These are phyloP conservation scores for Aphelenchoides fujianensis DNA, from an alignment of 1,140 invertebrate species.

Conservation along the genomic window DNA sequence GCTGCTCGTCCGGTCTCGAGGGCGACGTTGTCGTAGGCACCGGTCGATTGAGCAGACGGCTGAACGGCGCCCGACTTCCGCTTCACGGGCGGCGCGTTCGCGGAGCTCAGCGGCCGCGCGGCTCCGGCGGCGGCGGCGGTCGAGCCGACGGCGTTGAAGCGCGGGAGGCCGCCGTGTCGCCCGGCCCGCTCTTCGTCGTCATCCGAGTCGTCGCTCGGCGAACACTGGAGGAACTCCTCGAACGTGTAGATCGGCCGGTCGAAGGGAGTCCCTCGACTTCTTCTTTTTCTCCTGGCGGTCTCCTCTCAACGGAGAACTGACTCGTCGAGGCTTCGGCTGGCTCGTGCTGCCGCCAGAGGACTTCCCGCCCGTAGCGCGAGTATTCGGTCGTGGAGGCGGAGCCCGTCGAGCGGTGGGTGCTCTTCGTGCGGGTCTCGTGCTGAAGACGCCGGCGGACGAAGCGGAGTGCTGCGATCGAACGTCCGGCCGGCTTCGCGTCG, in stretches of 20 bases:
- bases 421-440: too few relatives aligned
- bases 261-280: not conserved
- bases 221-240: slow-evolving; percentile 24
- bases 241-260: slow-evolving; percentile 25
- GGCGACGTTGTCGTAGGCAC: not conserved
- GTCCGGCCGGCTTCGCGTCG: too few relatives aligned
- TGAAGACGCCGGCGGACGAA: too few relatives aligned
- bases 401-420: too few relatives aligned
- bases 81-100: too few relatives aligned
- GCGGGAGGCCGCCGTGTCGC: too few relatives aligned
- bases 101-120: too few relatives aligned
- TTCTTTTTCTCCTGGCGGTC: not conserved
- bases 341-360: not conserved
- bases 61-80: not conserved
- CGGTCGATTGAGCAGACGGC: not conserved
- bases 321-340: not conserved
- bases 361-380: not conserved
- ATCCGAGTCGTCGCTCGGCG: slow-evolving; percentile 25
- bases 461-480: too few relatives aligned
- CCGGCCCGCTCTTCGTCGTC: slow-evolving; percentile 24
- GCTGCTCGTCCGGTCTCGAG: not conserved
- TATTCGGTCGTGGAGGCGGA: not conserved
- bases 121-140: too few relatives aligned
- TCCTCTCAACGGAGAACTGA: too few relatives aligned
- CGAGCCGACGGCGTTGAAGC: too few relatives aligned